Base-by-base conservation (phyloP, 2,113 vertebrate species). In the Corvus cornix region DNA sequence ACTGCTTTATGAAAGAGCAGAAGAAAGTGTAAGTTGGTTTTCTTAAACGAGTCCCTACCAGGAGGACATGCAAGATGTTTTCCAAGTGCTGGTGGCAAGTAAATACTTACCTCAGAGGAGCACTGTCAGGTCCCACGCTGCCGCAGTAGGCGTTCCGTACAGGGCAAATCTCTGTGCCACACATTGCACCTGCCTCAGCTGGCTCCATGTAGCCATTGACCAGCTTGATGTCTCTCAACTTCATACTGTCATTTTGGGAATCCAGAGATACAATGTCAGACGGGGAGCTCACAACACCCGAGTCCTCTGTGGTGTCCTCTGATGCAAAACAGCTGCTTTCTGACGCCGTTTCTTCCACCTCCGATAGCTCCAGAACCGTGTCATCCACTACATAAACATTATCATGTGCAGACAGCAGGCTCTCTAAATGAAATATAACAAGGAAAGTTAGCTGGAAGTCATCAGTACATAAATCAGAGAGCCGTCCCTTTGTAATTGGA, bases 281-380 rank as follows among this genome's bases (percentile, higher is more conserved):
- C 0, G 98, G 98, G 43, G 98, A 99, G 95, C 98, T 98, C 93
- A 98, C 87, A 53, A 98, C 96, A 18, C 98, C 98, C 0, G 98
- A 98, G 96, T 99, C 98, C 91, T 99, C 99, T 0, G 97, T 98
- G 49, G 98, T 98, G 74, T 98, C 98, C 85, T 99, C 99, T 7
- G 98, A 99, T 6, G 98, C 98, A 4, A 98, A 98, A 16, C 98
- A 99, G 98, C 99, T 99, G 93, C 96, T 97, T 58, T 99, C 92
- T 4, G 99, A 99, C 22, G 95, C 83, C 0, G 98, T 99, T 96
- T 99, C 99, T 90, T 98, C 98, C 4, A 97, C 96, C 79, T 99
- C 98, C 1, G 90, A 86, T 7, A 90, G 90, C 37, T 91, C 84
- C 24, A 76, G 78, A 10, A 96, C 97, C 3, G 39, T 52, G 60